A percentile compares a stretch with the other conserved stretches of the same genome.
These are phyloP conservation scores for Dusona sp. DNA, from an alignment of 2,888 invertebrate species.

Conservation along the genomic window DNA sequence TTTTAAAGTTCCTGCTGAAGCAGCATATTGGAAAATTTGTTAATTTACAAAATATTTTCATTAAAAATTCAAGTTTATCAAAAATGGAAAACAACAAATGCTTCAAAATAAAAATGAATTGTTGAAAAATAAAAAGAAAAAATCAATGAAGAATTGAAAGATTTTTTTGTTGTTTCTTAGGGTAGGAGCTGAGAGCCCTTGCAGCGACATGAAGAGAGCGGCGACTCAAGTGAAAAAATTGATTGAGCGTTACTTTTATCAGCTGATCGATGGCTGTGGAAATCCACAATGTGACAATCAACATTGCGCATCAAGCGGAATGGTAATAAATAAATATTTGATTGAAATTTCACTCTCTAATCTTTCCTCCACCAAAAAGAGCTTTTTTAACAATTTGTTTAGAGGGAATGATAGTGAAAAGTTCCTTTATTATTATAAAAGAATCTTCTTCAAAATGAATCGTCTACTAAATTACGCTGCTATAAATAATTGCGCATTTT, in stretches of 20 bases:
- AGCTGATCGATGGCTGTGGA: constrained; percentile 96
- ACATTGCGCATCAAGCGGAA: constrained; percentile 95
- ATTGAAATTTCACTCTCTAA: not conserved
- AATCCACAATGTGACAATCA: constrained; percentile 94
- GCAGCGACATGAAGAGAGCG: constrained; percentile 85
- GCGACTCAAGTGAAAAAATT: constrained; percentile 89
- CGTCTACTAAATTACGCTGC: too few species aligned
- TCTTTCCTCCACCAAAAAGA: not conserved
- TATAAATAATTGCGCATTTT: not conserved
- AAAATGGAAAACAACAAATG: not conserved
- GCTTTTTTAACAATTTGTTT: not conserved
- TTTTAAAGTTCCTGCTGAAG: not conserved
- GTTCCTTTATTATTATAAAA: not conserved
- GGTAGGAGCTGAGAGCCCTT: constrained; percentile 84
- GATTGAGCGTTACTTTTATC: constrained; percentile 97
- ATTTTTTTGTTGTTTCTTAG: constrained; percentile 66
- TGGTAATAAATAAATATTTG: constrained; percentile 85
- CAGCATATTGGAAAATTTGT: not conserved
- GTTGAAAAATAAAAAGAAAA: not conserved
- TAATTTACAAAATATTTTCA: not conserved
- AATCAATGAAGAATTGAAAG: not conserved
- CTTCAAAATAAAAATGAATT: not conserved
- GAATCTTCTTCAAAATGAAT: not conserved
- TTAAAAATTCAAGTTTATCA: not conserved
- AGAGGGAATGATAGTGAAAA: too few species aligned